These are phyloP conservation scores for Nycteola revayana DNA, from an alignment of 2,888 invertebrate genomes.

Conservation along the genomic window DNA sequence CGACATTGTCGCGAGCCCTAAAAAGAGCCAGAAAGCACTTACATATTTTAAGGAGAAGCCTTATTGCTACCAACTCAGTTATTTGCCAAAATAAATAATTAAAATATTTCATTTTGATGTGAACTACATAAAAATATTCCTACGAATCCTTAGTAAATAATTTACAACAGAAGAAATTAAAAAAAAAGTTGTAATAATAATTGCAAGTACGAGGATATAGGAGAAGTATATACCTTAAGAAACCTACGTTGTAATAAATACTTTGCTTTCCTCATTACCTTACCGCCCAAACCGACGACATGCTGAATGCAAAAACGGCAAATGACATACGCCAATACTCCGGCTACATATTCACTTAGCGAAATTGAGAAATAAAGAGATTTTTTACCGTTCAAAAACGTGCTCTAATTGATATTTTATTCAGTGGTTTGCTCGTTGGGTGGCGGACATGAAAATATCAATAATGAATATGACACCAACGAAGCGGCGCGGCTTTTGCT, in stretches of 20 bases:
- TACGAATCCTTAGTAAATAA: no score
- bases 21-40: conserved; percentile 48
- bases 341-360: conserved; percentile 65
- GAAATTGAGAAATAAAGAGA: conserved; percentile 76
- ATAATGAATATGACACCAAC: conserved; percentile 64
- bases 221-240: no score
- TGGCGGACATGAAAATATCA: conserved; percentile 68
- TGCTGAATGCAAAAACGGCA: conserved; percentile 65
- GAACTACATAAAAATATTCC: no score
- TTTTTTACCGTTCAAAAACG: conserved; percentile 60
- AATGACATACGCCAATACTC: conserved; percentile 72
- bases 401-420: conserved; percentile 79
- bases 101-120: no score
- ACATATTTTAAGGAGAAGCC: conserved; percentile 52
- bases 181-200: no score
- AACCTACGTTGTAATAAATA: conserved; percentile 61
- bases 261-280: conserved; percentile 72
- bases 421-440: conserved; percentile 72
- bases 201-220: no score
- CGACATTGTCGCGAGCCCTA: conserved; percentile 67
- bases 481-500: conserved; percentile 48
- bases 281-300: conserved; percentile 73
- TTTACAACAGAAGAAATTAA: no score
- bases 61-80: no score
- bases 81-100: no score